Evolutionary conservation across 2,113 vertebrate genomes (phyloP).

Genomic region (Dinomys branickii): DNA sequence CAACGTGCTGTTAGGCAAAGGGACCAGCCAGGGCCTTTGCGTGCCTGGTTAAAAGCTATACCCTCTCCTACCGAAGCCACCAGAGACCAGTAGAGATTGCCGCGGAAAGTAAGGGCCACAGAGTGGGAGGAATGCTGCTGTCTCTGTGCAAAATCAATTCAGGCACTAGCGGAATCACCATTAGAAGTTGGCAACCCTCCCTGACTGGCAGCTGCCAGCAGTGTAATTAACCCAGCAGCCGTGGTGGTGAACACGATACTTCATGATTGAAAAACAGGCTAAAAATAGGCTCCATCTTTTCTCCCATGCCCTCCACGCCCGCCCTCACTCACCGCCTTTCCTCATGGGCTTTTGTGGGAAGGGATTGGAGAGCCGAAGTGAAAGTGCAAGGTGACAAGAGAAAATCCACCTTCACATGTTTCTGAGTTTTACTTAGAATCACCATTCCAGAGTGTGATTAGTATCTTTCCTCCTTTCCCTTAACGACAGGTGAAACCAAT

Average conservation of each 20-base stretch:
- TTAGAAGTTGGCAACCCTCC: conserved; percentile 65
- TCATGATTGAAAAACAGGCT: conserved; percentile 77
- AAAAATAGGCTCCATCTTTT: conserved; percentile 70
- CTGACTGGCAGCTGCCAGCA: conserved; percentile 71
- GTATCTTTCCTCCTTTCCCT: conserved; percentile 24
- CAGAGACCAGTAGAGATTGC: neutral
- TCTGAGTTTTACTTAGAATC: conserved; percentile 1
- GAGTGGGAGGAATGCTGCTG: neutral
- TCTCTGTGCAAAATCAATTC: neutral
- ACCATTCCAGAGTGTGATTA: neutral
- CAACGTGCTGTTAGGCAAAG: neutral
- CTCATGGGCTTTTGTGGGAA: neutral
- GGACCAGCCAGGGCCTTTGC: neutral
- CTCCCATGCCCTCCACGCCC: neutral
- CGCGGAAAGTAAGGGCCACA: neutral
- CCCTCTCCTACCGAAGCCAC: neutral
- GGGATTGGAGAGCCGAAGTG: neutral
- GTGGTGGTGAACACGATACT: conserved; percentile 65
- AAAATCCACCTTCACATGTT: neutral
- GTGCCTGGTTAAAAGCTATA: neutral
- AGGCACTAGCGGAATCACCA: conserved; percentile 12
- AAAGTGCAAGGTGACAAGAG: neutral
- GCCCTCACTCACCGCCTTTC: neutral
- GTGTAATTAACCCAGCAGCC: conserved; percentile 74
- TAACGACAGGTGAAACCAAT: neutral